A percentile compares a stretch with the other conserved stretches of the same genome.
Evolutionary conservation across 2,888 invertebrate genomes (phyloP).

Genomic region (Aspidiotus destructor): DNA sequence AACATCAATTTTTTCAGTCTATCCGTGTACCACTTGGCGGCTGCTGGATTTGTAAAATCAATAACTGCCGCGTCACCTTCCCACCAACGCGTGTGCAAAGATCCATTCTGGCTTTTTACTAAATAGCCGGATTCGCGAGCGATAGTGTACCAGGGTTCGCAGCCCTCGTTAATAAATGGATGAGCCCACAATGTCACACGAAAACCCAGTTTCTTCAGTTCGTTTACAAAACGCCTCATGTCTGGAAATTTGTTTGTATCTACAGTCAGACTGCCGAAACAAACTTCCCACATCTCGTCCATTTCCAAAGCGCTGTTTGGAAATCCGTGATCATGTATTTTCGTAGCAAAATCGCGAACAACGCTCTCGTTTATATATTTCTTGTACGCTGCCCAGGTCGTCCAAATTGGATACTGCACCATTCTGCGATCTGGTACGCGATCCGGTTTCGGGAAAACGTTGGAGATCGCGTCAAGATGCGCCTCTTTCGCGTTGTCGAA

Average conservation of each 20-base stretch:
- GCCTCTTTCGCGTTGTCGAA: slow-evolving; percentile 52
- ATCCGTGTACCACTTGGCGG: slow-evolving; percentile 44
- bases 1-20: slow-evolving; percentile 49
- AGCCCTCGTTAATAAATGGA: slow-evolving; percentile 71
- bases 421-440: slow-evolving; percentile 56
- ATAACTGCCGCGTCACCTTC: slow-evolving; percentile 48
- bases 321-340: slow-evolving; percentile 57
- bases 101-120: slow-evolving; percentile 42
- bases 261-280: slow-evolving; percentile 65
- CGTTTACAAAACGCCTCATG: slow-evolving; percentile 51
- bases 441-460: slow-evolving; percentile 53
- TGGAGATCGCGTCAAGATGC: slow-evolving; percentile 54
- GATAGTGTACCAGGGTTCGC: slow-evolving; percentile 50
- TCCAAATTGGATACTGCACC: slow-evolving; percentile 75
- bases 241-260: slow-evolving; percentile 59
- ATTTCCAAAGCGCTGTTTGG: slow-evolving; percentile 70
- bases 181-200: slow-evolving; percentile 74
- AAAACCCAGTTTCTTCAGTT: slow-evolving; percentile 52
- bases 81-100: slow-evolving; percentile 45
- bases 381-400: slow-evolving; percentile 72
- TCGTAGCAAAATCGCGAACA: slow-evolving; percentile 56
- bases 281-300: slow-evolving; percentile 78
- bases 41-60: slow-evolving; percentile 56
- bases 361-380: slow-evolving; percentile 54
- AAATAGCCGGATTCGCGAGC: slow-evolving; percentile 48